Conservation (phyloP, 2,113 vertebrate species). For the Semnornis frantzii region DNA sequence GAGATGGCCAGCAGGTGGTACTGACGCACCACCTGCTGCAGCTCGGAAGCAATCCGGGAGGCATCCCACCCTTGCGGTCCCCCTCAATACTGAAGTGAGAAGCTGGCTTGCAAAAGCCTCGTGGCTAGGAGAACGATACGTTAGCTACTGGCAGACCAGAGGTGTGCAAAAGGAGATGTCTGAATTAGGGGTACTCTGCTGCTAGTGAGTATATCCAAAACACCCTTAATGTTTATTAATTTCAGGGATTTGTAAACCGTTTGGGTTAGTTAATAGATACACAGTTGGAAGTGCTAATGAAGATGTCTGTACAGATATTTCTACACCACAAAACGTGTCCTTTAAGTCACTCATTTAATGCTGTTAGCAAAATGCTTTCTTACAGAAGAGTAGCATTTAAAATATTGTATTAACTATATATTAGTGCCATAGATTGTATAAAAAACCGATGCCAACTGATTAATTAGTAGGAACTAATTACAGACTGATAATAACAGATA, state of each 20-base stretch:
- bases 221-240: accelerated
- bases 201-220: accelerated
- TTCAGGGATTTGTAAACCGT: accelerated
- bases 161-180: accelerated
- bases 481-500: too few relatives aligned
- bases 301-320: accelerated
- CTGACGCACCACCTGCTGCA: not conserved
- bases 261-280: not conserved
- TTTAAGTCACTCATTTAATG: not conserved
- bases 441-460: not conserved
- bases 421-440: too few relatives aligned
- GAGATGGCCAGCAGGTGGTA: not conserved
- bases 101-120: accelerated
- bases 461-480: accelerated
- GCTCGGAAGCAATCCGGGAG: not conserved
- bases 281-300: accelerated
- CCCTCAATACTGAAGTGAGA: not conserved
- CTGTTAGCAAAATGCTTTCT: not conserved
- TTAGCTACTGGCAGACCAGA: accelerated
- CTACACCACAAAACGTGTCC: accelerated
- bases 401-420: accelerated
- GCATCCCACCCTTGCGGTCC: not conserved
- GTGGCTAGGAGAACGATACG: accelerated
- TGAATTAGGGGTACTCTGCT: accelerated
- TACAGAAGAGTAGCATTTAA: not conserved